Evolutionary conservation across 1,140 invertebrate species (phyloP).

Genomic region (Brachionus sp.): DNA sequence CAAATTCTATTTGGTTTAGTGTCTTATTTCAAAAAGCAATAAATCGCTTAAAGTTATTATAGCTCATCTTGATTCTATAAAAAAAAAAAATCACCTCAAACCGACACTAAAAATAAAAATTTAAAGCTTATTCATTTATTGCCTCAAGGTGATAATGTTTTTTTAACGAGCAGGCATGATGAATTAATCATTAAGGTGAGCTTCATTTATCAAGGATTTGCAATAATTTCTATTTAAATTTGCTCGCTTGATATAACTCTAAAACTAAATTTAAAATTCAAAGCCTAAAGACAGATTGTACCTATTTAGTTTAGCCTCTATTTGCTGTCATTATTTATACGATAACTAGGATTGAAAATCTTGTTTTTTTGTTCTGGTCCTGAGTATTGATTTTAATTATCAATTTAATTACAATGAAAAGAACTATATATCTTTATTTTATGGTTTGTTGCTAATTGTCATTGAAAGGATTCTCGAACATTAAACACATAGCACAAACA

Average conservation of each 20-base stretch:
- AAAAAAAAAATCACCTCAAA: slow-evolving; percentile 25
- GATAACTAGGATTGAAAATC: slow-evolving; percentile 32
- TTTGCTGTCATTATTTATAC: not conserved
- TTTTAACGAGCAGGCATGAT: not conserved
- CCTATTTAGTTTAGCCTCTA: not conserved
- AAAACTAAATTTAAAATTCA: not conserved
- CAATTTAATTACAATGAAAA: slow-evolving; percentile 31
- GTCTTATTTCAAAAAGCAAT: not conserved
- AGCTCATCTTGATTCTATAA: slow-evolving; percentile 3
- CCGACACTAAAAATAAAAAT: not conserved
- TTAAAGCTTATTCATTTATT: not conserved
- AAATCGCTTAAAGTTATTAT: slow-evolving; percentile 1
- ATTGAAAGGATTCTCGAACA: slow-evolving; percentile 4
- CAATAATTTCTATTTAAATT: not conserved
- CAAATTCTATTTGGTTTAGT: too few species aligned
- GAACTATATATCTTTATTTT: slow-evolving; percentile 10
- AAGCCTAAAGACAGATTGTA: not conserved
- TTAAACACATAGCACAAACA: slow-evolving; percentile 32
- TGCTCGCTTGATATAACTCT: slow-evolving; percentile 1
- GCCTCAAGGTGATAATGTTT: slow-evolving; percentile 7
- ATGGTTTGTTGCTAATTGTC: slow-evolving; percentile 39
- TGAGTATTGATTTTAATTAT: slow-evolving; percentile 12
- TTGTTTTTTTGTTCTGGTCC: slow-evolving; percentile 7
- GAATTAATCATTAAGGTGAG: slow-evolving; percentile 9
- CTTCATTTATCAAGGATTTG: slow-evolving; percentile 6